Evolutionary conservation across 2,888 invertebrate species (phyloP), one percentile per base, ranked within the genome.

Genomic region (Melitaea athalia): DNA sequence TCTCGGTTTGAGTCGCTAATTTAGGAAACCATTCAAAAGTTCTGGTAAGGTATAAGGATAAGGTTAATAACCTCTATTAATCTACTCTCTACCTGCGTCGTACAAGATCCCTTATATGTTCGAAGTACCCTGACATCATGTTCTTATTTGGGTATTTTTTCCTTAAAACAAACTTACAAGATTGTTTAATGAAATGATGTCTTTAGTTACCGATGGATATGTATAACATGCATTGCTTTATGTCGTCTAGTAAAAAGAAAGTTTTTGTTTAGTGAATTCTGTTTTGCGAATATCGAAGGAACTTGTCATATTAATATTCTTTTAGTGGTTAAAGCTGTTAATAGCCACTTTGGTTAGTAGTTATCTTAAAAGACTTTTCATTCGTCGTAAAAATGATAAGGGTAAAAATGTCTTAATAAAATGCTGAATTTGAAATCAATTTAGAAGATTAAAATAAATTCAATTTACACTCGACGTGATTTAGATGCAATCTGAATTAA

Each of bases 1-100:
- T 15, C 15, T 31, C 45, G 42, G n/a, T 52, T 64, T 55, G 12
- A 11, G 53, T 47, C 42, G 45, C 52, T 63, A 47, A 65, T 67
- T 60, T n/a, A 11, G 33, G 45, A 60, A 60, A 49, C 43, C 50
- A 60, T 57, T 62, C 38, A 45, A 15, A 45, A 59, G 52, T 50
- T 3, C 31, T 57, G n/a, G 52, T 38, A 53, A 70, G 67, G 67
- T 61, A 62, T 52, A 43, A 52, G 67, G 64, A 62, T 52, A 43
- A 52, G 70, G 68, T 70, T 33, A 70, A 68, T 52, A 50, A 68
- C 64, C 70, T 62, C 59, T 31, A 31, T 59, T n/a, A 24, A 53
- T 17, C 33, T 38, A 50, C 43, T 63, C 5, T 60, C 33, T 67
- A 70, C 70, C 67, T 70, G 68, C 45, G 52, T 38, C 62, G 45